Evolutionary conservation across 2,888 invertebrate genomes (phyloP), one percentile per base, ranked within the genome.

Genomic region (Lasioglossum calceatum): DNA sequence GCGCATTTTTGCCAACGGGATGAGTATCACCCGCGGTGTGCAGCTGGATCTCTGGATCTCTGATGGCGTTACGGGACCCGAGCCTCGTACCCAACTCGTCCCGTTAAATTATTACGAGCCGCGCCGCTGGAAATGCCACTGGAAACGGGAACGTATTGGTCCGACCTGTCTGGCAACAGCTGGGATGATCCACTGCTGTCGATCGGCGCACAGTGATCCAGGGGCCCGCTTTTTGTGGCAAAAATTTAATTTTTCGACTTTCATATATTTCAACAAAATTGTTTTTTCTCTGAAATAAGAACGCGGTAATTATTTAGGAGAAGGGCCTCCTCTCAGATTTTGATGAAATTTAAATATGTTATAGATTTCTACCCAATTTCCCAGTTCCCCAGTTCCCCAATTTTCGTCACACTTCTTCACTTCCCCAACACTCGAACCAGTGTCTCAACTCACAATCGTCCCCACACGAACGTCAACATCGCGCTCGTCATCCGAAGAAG

Each of bases 21-120:
- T 16, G 58, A 50, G 36, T 19, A 32, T 47, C 50, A 73, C 72
- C 32, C 79, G 42, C 50, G 74, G 74, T 42, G 70, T 32, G 54
- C 58, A 19, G 67, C 54, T 39, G 54, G 44, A 32, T 72, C 27
- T n/a, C 27, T 50, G n/a, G 23, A n/a, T 58, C 8, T 16, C 44
- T 12, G 75, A 82, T 73, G 71, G 67, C 73, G 77, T 67, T 81
- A 72, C 58, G 58, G 72, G 77, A 47, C 27, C 61, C 61, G 70
- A 14, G 54, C 1, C 54, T n/a, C 54, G 67, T 19, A n/a, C 32
- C 7, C n/a, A 23, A 39, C 54, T 50, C 27, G 27, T 61, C 47
- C 71, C 23, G 47, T 44, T 81, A 36, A 77, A 78, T 81, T 81
- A 54, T 70, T 54, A 23, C 50, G 23, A 54, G n/a, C 54, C 10